phyloP scores from a whole-genome alignment of 1,140 invertebrate genomes.

The Lethrus apterus region DNA sequence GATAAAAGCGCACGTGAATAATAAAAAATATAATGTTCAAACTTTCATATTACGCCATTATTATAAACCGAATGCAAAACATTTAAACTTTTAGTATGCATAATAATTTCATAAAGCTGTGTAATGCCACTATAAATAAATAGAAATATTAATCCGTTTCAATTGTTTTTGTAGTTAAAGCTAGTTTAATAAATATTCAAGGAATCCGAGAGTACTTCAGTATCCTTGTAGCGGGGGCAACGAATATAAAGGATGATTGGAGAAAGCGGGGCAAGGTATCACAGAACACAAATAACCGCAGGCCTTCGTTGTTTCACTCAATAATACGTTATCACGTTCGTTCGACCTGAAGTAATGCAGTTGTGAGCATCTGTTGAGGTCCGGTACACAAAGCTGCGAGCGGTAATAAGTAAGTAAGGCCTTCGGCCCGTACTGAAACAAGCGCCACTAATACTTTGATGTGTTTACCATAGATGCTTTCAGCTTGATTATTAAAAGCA shows the following conservation, averaged over 20 bases:
- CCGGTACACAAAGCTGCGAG: background rate
- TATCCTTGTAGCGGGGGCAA: no score
- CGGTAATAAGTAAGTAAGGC: conserved; percentile 12
- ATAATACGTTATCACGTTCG: conserved; percentile 37
- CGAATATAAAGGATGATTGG: conserved; percentile 10
- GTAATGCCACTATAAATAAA: no score
- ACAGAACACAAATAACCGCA: conserved; percentile 26
- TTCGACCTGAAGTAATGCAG: conserved; percentile 35
- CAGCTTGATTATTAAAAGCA: conserved; percentile 19
- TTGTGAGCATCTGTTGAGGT: conserved; percentile 21
- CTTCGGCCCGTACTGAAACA: background rate
- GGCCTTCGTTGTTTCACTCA: conserved; percentile 35
- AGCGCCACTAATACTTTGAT: conserved; percentile 18
- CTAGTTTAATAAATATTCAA: no score
- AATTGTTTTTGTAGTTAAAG: no score
- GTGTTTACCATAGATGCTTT: conserved; percentile 20
- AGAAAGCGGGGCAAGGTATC: conserved; percentile 21
- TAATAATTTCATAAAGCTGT: no score
- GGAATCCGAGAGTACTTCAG: no score
- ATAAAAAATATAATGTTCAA: no score
- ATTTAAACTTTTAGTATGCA: no score
- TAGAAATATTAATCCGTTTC: no score
- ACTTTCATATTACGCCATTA: no score
- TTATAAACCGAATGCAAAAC: no score
- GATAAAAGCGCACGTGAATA: no score